Base-by-base conservation (phyloP, 1,140 invertebrate genomes). In the Pogonomyrmex californicus region DNA sequence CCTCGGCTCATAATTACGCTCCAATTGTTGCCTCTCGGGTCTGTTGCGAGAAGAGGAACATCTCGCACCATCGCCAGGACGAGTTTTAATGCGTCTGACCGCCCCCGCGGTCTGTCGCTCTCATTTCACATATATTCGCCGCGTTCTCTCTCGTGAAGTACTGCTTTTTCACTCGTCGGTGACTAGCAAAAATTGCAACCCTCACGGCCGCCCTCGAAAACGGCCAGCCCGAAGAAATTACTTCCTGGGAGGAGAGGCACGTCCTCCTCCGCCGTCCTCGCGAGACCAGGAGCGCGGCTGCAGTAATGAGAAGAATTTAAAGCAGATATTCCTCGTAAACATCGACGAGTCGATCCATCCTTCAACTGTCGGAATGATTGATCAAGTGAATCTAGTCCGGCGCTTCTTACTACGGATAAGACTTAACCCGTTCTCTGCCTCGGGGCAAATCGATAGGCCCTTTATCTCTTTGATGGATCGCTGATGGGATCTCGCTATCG, bases 381-480 rank as follows among this genome's bases (percentile, higher is more conserved):
- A 91, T 91, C 90, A 91, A 91, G 89, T 85, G 90, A 91, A 91
- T 91, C 85, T 81, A 91, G 89, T 86, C 44, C 83, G 89, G 51
- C 78, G 87, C 73, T 90, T 91, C 86, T 88, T 91, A 78, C 89
- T 77, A 17, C 78, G 86, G 63, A 88, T 87, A 88, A 91, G 86
- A 77, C 83, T 88, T 86, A 90, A 91, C 89, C 89, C 90, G 89
- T 91, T 89, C 89, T 77, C 63, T 77, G 65, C 85, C 63, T 54
- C 44, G 62, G 47, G 85, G 73, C 87, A 54, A 89, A 91, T 91
- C 90, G 89, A 91, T 91, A 79, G 77, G 63, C 71, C 89, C 90
- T 91, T 91, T 91, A 91, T 91, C 89, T 91, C 44, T 23, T 91
- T 91, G 90, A 91, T 89, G 90, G 90, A 91, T 91, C 90, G 89